These are phyloP conservation scores for Phortica variegata DNA, from an alignment of 1,140 invertebrate species.

Conservation along the genomic window DNA sequence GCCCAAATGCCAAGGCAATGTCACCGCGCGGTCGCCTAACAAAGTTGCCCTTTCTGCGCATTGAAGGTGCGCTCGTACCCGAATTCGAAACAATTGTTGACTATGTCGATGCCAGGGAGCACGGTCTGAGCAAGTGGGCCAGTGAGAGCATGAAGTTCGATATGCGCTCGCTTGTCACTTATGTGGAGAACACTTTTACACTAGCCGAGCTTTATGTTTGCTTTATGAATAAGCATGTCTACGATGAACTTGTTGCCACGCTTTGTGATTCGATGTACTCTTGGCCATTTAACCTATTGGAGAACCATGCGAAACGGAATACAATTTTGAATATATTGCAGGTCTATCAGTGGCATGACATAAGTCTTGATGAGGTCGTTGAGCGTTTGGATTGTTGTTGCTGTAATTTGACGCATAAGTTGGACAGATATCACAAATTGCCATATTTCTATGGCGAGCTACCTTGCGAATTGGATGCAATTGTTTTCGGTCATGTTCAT, in stretches of 20 bases:
- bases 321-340: constrained; percentile 70
- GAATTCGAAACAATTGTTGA: constrained; percentile 87
- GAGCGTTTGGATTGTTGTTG: constrained; percentile 68
- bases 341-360: constrained; percentile 74
- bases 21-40: constrained; percentile 81
- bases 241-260: constrained; percentile 74
- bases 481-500: constrained; percentile 93
- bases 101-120: constrained; percentile 78
- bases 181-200: constrained; percentile 79
- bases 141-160: constrained; percentile 77
- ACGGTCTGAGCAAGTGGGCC: constrained; percentile 69
- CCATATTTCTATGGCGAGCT: constrained; percentile 76
- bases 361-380: constrained; percentile 73
- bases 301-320: constrained; percentile 75
- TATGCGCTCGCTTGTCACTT: constrained; percentile 84
- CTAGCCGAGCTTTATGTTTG: constrained; percentile 85
- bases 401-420: constrained; percentile 71
- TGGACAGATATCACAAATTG: constrained; percentile 59
- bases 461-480: constrained; percentile 87
- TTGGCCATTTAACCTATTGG: constrained; percentile 82
- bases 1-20: constrained; percentile 90
- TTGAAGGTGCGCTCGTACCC: constrained; percentile 72
- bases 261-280: constrained; percentile 85
- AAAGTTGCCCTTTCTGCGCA: constrained; percentile 76
- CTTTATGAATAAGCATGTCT: constrained; percentile 77